Percentiles rank a stretch among this genome's conserved stretches.
Evolutionary conservation across 2,113 vertebrate genomes (phyloP).

Genomic region (Paratilapia polleni): DNA sequence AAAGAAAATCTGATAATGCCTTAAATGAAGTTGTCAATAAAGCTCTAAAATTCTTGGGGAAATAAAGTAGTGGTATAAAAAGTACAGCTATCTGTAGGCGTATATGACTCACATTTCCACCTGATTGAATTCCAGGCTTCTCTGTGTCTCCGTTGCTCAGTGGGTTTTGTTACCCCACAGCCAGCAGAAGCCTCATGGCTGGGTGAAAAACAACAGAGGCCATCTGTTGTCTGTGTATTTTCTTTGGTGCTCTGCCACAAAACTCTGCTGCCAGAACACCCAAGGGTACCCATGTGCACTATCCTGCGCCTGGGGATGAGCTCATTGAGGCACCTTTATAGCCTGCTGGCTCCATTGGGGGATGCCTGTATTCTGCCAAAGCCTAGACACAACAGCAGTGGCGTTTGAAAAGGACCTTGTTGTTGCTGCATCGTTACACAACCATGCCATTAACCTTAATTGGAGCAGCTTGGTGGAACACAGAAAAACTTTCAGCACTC

Average conservation of each 20-base stretch:
- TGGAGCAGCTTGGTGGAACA: conserved; percentile 62
- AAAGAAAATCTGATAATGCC: background rate
- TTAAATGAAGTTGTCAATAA: background rate
- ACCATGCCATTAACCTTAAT: conserved; percentile 69
- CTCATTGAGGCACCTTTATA: conserved; percentile 60
- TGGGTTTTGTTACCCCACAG: conserved; percentile 39
- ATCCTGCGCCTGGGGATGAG: conserved; percentile 35
- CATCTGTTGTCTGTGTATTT: conserved; percentile 72
- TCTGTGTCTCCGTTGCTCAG: conserved; percentile 28
- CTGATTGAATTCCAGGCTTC: conserved; percentile 22
- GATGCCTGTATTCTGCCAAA: conserved; percentile 42
- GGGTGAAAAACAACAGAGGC: conserved; percentile 64
- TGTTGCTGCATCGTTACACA: conserved; percentile 53
- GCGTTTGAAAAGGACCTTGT: conserved; percentile 44
- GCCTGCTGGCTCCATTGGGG: conserved; percentile 38
- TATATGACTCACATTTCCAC: conserved; percentile 13
- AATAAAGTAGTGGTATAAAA: background rate
- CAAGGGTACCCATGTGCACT: conserved; percentile 50
- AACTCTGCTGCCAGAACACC: conserved; percentile 62
- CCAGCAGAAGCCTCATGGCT: conserved; percentile 44
- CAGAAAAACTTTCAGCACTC: conserved; percentile 56
- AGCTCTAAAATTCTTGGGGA: background rate
- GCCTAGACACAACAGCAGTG: conserved; percentile 35
- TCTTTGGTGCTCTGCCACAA: conserved; percentile 72
- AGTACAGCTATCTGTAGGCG: background rate